These are phyloP conservation scores for Neodon shergylaensis DNA, from an alignment of 2,113 vertebrate species.

Conservation along the genomic window DNA sequence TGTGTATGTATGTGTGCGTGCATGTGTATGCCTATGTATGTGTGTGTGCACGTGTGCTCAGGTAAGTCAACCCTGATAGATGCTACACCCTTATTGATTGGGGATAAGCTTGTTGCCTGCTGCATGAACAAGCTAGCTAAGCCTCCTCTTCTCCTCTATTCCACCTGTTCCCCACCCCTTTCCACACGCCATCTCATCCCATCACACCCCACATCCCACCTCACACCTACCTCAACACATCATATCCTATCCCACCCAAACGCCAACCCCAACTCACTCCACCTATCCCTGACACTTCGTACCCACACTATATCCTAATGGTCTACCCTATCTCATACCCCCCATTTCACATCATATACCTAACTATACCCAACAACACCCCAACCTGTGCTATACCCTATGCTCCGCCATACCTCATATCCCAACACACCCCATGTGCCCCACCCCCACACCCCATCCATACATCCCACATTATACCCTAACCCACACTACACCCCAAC, in stretches of 20 bases:
- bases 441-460: not conserved
- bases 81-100: accelerated
- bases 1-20: not conserved
- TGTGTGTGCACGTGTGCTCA: not conserved
- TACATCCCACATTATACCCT: not conserved
- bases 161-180: too few relatives aligned
- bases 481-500: not conserved
- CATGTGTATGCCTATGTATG: too few relatives aligned
- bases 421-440: not conserved
- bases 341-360: not conserved
- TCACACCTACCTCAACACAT: not conserved
- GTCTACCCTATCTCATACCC: not conserved
- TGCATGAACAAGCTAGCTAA: not conserved
- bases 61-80: accelerated
- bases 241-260: not conserved
- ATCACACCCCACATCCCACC: not conserved
- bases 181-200: not conserved
- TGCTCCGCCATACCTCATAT: too few relatives aligned
- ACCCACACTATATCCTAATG: not conserved
- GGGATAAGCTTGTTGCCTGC: too few relatives aligned
- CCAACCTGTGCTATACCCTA: not conserved
- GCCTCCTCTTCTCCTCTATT: accelerated
- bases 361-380: not conserved
- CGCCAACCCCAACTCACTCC: not conserved
- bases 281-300: not conserved